Evolutionary conservation across 2,113 vertebrate genomes (phyloP).

Genomic region (Phoenicopterus ruber): DNA sequence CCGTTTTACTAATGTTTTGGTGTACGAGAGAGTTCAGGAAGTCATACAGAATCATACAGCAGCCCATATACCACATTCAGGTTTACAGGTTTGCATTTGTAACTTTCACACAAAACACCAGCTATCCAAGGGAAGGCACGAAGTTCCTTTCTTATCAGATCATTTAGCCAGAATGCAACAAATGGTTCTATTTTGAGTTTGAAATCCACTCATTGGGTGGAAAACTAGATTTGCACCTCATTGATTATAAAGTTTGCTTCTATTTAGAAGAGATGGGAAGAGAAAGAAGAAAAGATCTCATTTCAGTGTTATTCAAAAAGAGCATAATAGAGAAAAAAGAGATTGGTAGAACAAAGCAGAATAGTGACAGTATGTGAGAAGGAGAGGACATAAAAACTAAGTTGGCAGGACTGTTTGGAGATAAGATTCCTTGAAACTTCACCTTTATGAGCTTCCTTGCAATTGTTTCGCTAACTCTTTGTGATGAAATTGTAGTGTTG

Average conservation of each 20-base stretch:
- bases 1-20: background rate
- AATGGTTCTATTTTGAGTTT: background rate
- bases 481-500: background rate
- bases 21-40: background rate
- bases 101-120: background rate
- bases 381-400: background rate
- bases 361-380: background rate
- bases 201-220: background rate
- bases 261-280: background rate
- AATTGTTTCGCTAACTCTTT: background rate
- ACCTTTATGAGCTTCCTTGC: background rate
- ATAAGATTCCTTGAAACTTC: background rate
- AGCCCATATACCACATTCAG: background rate
- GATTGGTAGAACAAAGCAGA: background rate
- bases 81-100: background rate
- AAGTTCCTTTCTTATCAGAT: background rate
- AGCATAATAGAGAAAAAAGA: slow-evolving; percentile 3
- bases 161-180: background rate
- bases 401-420: background rate
- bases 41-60: background rate
- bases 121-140: background rate
- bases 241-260: background rate
- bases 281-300: background rate
- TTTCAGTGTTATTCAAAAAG: slow-evolving; percentile 1
- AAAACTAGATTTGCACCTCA: background rate